phyloP scores from a whole-genome alignment of 2,113 vertebrate genomes.

The Oostethus manadensis region DNA sequence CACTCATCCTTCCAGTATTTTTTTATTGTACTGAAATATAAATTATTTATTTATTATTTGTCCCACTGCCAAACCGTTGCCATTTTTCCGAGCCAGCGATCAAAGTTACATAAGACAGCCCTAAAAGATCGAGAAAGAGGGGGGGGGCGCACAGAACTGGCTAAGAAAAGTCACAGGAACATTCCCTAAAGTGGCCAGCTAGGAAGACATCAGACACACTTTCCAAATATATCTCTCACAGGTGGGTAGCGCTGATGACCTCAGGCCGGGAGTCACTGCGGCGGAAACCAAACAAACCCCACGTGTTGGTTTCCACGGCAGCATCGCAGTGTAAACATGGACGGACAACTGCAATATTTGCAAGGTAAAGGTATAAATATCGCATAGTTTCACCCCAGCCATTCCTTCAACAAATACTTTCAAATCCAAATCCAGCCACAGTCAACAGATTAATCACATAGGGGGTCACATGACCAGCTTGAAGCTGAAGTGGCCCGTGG shows the following conservation, averaged over 20 bases:
- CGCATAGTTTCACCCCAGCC: not conserved
- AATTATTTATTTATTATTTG: not conserved
- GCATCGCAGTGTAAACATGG: conserved; percentile 43
- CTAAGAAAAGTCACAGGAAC: not conserved
- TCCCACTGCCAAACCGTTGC: not conserved
- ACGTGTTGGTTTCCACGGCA: conserved; percentile 50
- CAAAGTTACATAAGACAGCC: conserved; percentile 12
- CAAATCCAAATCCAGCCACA: conserved; percentile 5
- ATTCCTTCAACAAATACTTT: not conserved
- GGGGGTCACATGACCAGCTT: not conserved
- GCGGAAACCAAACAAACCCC: conserved; percentile 61
- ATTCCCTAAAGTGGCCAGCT: conserved; percentile 34
- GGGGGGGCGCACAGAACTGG: not conserved
- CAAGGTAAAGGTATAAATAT: too few species aligned
- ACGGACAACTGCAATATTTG: conserved; percentile 43
- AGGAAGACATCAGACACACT: conserved; percentile 29
- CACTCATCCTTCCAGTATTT: too few species aligned
- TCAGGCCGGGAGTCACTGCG: conserved; percentile 33
- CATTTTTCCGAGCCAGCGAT: conserved; percentile 8
- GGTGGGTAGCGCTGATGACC: conserved; percentile 48
- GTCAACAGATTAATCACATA: not conserved
- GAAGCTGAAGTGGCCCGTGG: not conserved
- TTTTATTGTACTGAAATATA: not conserved
- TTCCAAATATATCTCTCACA: conserved; percentile 43
- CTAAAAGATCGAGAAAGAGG: not conserved